Evolutionary conservation across 2,797 vertebrate genomes (phyloP).

Genomic region (Uromys caudimaculatus): DNA sequence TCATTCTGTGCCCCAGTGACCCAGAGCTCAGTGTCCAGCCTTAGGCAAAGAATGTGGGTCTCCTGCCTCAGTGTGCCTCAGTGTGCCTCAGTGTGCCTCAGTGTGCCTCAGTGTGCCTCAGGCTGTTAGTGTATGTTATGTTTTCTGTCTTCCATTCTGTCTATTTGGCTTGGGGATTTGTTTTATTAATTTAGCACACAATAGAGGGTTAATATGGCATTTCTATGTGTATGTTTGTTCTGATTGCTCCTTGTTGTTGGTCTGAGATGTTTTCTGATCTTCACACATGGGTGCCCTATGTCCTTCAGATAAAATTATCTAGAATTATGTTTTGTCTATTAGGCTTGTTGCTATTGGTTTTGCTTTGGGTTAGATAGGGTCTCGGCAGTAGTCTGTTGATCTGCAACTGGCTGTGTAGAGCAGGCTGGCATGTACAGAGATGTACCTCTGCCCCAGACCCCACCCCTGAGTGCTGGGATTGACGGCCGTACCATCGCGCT

Average conservation of each 20-base stretch:
- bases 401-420: not conserved
- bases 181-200: not conserved
- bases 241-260: not conserved
- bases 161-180: not conserved
- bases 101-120: not conserved
- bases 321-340: conserved; percentile 31
- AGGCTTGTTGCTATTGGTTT: not conserved
- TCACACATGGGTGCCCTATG: not conserved
- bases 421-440: not conserved
- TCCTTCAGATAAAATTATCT: not conserved
- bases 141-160: not conserved
- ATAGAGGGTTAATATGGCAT: not conserved
- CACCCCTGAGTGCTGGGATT: not conserved
- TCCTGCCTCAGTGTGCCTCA: not conserved
- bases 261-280: not conserved
- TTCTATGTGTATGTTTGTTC: not conserved
- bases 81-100: no score
- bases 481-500: no score
- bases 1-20: not conserved
- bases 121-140: not conserved
- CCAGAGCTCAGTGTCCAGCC: not conserved
- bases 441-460: not conserved
- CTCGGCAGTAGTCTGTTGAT: not conserved
- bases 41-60: not conserved
- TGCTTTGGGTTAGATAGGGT: not conserved